phyloP scores from a whole-genome alignment of 2,113 vertebrate species.

The Speoplatyrhinus poulsoni region DNA sequence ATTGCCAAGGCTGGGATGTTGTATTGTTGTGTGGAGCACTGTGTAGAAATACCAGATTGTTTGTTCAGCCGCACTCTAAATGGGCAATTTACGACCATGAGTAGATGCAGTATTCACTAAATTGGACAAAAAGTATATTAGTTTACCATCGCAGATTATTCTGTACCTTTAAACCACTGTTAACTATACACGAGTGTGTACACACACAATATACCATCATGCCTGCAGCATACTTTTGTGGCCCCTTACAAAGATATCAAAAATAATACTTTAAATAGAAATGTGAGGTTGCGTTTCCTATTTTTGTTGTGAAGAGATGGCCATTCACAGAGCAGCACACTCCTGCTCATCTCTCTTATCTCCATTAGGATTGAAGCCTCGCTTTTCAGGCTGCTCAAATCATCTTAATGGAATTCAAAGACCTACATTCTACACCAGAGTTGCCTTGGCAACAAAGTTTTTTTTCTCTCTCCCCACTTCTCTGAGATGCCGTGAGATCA shows the following conservation, averaged over 20 bases:
- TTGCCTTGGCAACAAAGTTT: conserved; percentile 77
- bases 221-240: conserved; percentile 29
- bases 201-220: conserved; percentile 7
- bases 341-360: conserved; percentile 36
- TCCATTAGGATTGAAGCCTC: conserved; percentile 58
- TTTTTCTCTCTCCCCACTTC: conserved; percentile 32
- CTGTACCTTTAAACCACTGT: no score
- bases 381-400: conserved; percentile 55
- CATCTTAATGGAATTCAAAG: conserved; percentile 76
- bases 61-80: no score
- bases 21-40: no score
- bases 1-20: no score
- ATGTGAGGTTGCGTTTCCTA: conserved; percentile 47
- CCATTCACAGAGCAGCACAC: conserved; percentile 51
- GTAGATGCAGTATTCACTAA: no score
- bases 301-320: conserved; percentile 41
- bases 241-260: conserved; percentile 32
- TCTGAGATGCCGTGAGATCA: conserved; percentile 71
- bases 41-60: no score
- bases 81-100: no score
- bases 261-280: conserved; percentile 51
- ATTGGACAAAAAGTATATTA: no score
- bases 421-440: conserved; percentile 72
- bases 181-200: background rate
- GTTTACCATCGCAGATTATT: no score